A percentile compares a stretch with the other conserved stretches of the same genome.
Evolutionary conservation across 2,113 vertebrate genomes (phyloP).

Genomic region (Ptychochromis oligacanthus): DNA sequence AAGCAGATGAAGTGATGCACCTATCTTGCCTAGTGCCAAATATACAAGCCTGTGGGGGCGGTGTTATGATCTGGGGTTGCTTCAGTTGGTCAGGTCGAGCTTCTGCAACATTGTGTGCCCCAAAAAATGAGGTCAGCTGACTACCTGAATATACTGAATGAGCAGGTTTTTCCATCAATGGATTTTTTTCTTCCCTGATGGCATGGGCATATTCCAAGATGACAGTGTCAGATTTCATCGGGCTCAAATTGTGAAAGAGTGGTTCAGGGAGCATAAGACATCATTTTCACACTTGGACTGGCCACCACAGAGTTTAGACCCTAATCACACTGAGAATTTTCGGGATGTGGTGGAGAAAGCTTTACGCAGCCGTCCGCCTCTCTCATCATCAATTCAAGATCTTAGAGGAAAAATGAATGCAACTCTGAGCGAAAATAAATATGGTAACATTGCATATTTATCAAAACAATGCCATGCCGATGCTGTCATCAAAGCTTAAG

Average conservation of each 20-base stretch:
- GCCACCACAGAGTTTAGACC: background rate
- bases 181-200: too few relatives aligned
- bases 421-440: background rate
- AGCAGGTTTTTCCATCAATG: too few relatives aligned
- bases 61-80: background rate
- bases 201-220: too few relatives aligned
- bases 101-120: background rate
- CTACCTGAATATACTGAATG: too few relatives aligned
- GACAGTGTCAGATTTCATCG: too few relatives aligned
- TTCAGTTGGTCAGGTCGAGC: background rate
- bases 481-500: background rate
- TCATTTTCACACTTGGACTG: background rate
- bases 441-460: too few relatives aligned
- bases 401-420: background rate
- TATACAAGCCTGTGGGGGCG: too few relatives aligned
- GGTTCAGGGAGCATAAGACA: background rate
- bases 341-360: too few relatives aligned
- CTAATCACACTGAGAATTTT: background rate
- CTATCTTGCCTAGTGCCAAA: too few relatives aligned
- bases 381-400: too few relatives aligned
- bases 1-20: too few relatives aligned
- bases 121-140: too few relatives aligned
- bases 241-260: background rate
- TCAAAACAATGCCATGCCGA: background rate
- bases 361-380: background rate